phyloP scores from a whole-genome alignment of 1,140 invertebrate genomes.

The Megalonaias nervosa region DNA sequence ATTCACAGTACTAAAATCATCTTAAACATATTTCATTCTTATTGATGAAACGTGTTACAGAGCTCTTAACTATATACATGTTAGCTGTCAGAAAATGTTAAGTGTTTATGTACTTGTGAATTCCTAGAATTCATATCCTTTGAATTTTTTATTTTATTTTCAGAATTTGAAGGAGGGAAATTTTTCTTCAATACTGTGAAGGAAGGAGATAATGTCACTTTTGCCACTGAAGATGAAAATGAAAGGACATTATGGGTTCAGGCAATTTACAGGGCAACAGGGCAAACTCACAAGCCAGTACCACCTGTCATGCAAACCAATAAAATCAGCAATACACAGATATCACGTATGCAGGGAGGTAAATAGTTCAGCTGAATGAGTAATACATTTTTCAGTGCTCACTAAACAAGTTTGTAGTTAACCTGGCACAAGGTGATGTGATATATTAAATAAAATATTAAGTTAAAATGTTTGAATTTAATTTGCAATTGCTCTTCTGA shows the following conservation, averaged over 20 bases:
- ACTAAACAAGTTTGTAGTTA: not conserved
- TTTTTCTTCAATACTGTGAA: slow-evolving; percentile 96
- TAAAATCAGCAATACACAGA: slow-evolving; percentile 69
- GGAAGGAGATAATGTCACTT: slow-evolving; percentile 97
- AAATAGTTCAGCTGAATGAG: slow-evolving; percentile 30
- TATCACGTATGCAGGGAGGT: slow-evolving; percentile 92
- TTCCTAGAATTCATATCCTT: too few species aligned
- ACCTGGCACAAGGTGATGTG: not conserved
- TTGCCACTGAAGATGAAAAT: slow-evolving; percentile 98
- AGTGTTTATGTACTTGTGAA: too few species aligned
- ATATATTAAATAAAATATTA: not conserved
- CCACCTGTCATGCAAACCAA: slow-evolving; percentile 77
- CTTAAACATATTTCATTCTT: too few species aligned
- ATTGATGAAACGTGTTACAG: too few species aligned
- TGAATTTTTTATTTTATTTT: slow-evolving; percentile 1
- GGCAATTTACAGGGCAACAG: slow-evolving; percentile 98
- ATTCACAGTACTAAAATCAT: too few species aligned
- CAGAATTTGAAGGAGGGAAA: slow-evolving; percentile 73
- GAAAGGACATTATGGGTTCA: slow-evolving; percentile 98
- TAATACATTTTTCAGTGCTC: too few species aligned
- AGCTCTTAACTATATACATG: too few species aligned
- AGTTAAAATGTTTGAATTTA: not conserved
- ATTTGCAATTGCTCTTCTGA: not conserved
- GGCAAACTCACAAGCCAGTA: slow-evolving; percentile 98
- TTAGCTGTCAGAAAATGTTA: too few species aligned